phyloP scores from a whole-genome alignment of 92 coral and sea anemone genomes.

The Montipora capitata region DNA sequence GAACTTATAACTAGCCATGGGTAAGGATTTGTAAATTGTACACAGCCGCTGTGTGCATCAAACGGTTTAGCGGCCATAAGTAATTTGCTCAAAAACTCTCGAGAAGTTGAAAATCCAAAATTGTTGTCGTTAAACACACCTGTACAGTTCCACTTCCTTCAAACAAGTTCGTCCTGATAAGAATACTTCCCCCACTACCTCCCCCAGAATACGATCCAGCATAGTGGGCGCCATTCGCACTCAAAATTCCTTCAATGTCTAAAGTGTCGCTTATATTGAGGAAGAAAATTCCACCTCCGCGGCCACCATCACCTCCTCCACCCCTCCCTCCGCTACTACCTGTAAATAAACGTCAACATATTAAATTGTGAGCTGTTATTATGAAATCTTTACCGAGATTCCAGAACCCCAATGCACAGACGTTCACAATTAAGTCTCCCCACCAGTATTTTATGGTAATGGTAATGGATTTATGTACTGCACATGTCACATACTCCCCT shows the following conservation, averaged over 20 bases:
- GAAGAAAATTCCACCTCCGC: constrained; percentile 96
- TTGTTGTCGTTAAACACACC: constrained; percentile 39
- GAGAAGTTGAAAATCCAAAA: not conserved
- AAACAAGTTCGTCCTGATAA: constrained; percentile 73
- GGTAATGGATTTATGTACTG: too few species aligned
- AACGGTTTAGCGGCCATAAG: not conserved
- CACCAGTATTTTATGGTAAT: too few species aligned
- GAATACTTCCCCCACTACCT: constrained; percentile 97
- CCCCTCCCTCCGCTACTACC: constrained; percentile 97
- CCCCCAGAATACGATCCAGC: constrained; percentile 86
- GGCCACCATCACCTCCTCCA: constrained; percentile 77
- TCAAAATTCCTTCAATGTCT: constrained; percentile 91
- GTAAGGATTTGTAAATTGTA: too few species aligned
- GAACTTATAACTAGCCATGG: too few species aligned
- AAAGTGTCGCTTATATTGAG: constrained; percentile 85
- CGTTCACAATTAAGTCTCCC: too few species aligned
- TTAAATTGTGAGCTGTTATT: too few species aligned
- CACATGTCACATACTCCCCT: too few species aligned
- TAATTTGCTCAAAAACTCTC: not conserved
- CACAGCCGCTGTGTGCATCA: not conserved
- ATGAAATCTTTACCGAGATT: too few species aligned
- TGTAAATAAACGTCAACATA: constrained; percentile 4
- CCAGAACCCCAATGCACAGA: too few species aligned
- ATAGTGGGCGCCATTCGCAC: constrained; percentile 82
- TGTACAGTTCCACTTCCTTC: constrained; percentile 97